Percentiles rank a stretch among this genome's conserved stretches.
phyloP scores from a whole-genome alignment of 2,113 vertebrate genomes.

The Megaceryle maxima region DNA sequence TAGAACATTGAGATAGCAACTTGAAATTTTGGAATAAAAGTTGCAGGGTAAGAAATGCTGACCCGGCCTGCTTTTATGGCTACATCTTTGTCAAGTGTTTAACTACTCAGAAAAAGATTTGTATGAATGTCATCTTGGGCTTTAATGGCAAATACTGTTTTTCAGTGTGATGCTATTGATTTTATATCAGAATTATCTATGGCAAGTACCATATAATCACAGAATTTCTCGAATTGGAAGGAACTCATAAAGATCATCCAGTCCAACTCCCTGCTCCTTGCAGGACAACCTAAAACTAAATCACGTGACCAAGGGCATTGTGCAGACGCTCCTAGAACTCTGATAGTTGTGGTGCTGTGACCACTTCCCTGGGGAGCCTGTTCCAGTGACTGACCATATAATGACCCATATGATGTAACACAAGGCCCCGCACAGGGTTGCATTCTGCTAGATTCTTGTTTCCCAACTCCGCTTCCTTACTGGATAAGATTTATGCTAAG shows the following conservation, averaged over 20 bases:
- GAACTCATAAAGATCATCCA: background rate
- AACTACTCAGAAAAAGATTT: background rate
- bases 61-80: background rate
- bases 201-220: background rate
- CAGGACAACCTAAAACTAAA: background rate
- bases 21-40: background rate
- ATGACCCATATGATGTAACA: background rate
- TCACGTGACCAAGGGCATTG: background rate
- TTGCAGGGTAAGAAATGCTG: background rate
- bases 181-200: background rate
- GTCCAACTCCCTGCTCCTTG: background rate
- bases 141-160: background rate
- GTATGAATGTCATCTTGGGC: background rate
- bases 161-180: background rate
- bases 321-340: background rate
- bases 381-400: background rate
- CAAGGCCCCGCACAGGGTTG: background rate
- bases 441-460: background rate
- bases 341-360: rapidly evolving
- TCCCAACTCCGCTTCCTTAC: background rate
- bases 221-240: background rate
- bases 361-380: background rate
- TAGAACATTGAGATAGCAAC: background rate
- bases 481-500: background rate
- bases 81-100: background rate